Base-by-base conservation (phyloP, 2,797 vertebrate genomes). In the Nannoperca australis region DNA sequence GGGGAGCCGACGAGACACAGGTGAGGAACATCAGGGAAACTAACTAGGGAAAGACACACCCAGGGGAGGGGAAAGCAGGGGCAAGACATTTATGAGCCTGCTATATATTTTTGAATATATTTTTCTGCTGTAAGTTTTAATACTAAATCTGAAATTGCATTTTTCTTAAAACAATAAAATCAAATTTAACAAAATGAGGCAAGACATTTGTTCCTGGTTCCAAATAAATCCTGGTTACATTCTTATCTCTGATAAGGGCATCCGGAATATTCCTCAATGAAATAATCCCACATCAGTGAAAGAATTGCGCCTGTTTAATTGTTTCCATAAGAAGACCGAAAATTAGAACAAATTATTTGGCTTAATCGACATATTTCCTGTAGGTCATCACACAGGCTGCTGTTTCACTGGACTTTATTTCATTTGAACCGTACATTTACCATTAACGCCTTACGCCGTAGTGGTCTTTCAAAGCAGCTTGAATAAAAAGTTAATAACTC, bases 401-500 rank as follows among this genome's bases (percentile, higher is more conserved):
- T 60, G 62, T 56, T 47, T 80, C 34, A 44, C 42, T 83, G 65
- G 47, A 34, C 49, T 81, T 70, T 44, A 76, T 79, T 84, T 85
- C 63, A 81, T 82, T 70, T 85, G n/a, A 79, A 51, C 59, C 62
- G 54, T 67, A 67, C 32, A 73, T 75, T 85, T 68, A 73, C 64
- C 61, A 80, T 71, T 76, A 79, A 44, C 71, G 59, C 70, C 72
- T 80, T 72, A 82, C 89, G 75, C 70, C 47, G 27, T 65, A 59
- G 47, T 56, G 81, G 59, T 82, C 61, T 71, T 74, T 87, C 75
- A 81, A 18, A 51, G 81, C 85, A 67, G 81, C 82, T 81, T 83
- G 84, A 83, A 85, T 84, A 86, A 76, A 85, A 89, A 83, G 64
- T 86, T 85, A 81, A 90, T 90, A 91, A 86, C 76, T 69, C 61